Evolutionary conservation across 2,113 vertebrate genomes (phyloP), one percentile per base, ranked within the genome.

Genomic region (Pongo pygmaeus): DNA sequence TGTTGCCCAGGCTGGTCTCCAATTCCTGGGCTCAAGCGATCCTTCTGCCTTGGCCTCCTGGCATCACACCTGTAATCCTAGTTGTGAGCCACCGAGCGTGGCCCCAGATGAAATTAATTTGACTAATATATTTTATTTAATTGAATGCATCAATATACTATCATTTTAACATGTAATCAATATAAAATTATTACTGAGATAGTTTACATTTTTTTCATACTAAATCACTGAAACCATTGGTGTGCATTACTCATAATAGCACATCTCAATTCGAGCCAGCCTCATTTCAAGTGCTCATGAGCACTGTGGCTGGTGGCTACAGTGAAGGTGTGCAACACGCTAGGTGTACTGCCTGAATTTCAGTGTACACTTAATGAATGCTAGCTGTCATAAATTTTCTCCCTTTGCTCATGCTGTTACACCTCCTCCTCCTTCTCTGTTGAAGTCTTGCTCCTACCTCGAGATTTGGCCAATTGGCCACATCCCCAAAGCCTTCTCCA

Each of bases 321-420:
- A 13, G 3, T 7, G 2, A 43, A 13, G 17, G 52, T 35, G 57
- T 30, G 1, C 6, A 25, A 11, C 46, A 16, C 0, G 0, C 22
- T 6, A 11, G 40, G 48, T 20, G 25, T 35, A 4, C 43, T 52
- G 69, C 59, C 48, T 70, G 75, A 61, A 74, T 74, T 70, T 84
- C 20, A 35, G 17, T 5, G 18, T 6, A 46, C 8, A 2, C 25
- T 50, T 30, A 55, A 9, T 50, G n/a, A 84, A 17, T 11, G 30
- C 30, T 43, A 16, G 25, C 32, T 25, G 13, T 64, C 70, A 25
- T 17, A 12, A 17, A 3, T 52, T 70, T 74, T 48, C 32, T 35
- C 23, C 11, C 10, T 74, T 35, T 70, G 40, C 3, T 13, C 2
- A 1, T 46, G 23, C 6, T 48, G 6, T 38, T 67, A 13, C 27